Conservation (phyloP, 2,888 invertebrate species). For the Philereme transversata region DNA sequence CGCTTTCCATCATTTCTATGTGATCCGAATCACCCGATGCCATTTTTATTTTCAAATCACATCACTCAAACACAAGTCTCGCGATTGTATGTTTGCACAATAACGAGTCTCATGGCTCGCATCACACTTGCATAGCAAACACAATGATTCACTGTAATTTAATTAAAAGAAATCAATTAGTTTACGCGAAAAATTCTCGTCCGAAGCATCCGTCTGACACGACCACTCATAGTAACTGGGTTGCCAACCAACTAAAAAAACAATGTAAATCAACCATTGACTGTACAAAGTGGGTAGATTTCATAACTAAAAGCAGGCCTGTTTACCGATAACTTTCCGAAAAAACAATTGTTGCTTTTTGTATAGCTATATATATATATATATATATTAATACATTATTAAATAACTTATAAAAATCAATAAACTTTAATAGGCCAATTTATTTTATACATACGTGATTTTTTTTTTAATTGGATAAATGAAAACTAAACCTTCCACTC, state of each 20-base stretch:
- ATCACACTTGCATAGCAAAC: constrained; percentile 72
- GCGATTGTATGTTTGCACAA: constrained; percentile 62
- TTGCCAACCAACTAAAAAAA: constrained; percentile 58
- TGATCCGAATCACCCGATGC: constrained; percentile 93
- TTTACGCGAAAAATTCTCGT: constrained; percentile 77
- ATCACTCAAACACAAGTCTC: constrained; percentile 77
- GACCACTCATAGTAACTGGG: constrained; percentile 75
- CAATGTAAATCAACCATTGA: constrained; percentile 12
- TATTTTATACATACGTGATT: too few species aligned
- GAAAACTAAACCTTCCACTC: too few species aligned
- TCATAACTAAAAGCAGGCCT: constrained; percentile 4
- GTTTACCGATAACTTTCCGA: constrained; percentile 13
- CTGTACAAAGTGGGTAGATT: constrained; percentile 44
- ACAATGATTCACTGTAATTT: constrained; percentile 80
- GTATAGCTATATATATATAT: background rate
- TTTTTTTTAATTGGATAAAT: too few species aligned
- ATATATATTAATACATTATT: background rate
- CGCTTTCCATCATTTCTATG: constrained; percentile 90
- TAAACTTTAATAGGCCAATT: too few species aligned
- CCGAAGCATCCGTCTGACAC: constrained; percentile 78
- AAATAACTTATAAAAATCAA: background rate
- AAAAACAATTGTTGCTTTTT: constrained; percentile 1
- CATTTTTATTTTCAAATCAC: constrained; percentile 85
- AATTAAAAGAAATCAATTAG: constrained; percentile 81
- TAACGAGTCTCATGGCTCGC: constrained; percentile 76